phyloP scores from a whole-genome alignment of 2,888 invertebrate species.

The Brachylomia viminalis region DNA sequence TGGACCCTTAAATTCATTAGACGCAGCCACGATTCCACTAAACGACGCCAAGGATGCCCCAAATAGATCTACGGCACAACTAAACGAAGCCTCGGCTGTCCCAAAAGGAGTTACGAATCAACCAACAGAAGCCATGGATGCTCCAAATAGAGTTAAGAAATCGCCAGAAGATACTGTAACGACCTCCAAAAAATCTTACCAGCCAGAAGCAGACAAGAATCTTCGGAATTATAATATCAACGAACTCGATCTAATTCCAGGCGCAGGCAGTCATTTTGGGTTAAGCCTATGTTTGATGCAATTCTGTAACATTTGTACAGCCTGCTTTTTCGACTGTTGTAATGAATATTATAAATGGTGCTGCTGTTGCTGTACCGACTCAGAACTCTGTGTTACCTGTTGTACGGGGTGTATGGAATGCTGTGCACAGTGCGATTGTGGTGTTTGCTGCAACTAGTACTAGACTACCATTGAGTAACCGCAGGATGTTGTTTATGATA shows the following conservation, averaged over 20 bases:
- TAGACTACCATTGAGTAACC: not conserved
- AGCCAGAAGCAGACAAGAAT: not conserved
- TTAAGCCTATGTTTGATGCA: slow-evolving; percentile 20
- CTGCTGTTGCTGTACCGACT: slow-evolving; percentile 16
- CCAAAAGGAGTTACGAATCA: not conserved
- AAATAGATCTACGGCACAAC: not conserved
- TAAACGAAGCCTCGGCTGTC: not conserved
- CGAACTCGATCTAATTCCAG: not conserved
- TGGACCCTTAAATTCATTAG: not conserved
- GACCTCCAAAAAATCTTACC: not conserved
- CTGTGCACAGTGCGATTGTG: slow-evolving; percentile 19
- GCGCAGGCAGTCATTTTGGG: not conserved
- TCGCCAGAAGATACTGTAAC: not conserved
- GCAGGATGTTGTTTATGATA: not conserved
- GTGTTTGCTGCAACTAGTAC: slow-evolving; percentile 9
- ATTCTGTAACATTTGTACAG: slow-evolving; percentile 15
- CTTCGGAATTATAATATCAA: not conserved
- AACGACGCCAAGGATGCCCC: not conserved
- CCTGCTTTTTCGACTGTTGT: not conserved
- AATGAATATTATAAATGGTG: slow-evolving; percentile 22
- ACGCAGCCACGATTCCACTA: not conserved
- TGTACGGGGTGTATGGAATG: slow-evolving; percentile 22
- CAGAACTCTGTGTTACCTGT: slow-evolving; percentile 10
- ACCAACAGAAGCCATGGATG: not conserved
- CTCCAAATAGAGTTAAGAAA: not conserved